A percentile compares a stretch with the other conserved stretches of the same genome.
Evolutionary conservation across 2,797 vertebrate genomes (phyloP).

Genomic region (Pantherophis alleghaniensis): DNA sequence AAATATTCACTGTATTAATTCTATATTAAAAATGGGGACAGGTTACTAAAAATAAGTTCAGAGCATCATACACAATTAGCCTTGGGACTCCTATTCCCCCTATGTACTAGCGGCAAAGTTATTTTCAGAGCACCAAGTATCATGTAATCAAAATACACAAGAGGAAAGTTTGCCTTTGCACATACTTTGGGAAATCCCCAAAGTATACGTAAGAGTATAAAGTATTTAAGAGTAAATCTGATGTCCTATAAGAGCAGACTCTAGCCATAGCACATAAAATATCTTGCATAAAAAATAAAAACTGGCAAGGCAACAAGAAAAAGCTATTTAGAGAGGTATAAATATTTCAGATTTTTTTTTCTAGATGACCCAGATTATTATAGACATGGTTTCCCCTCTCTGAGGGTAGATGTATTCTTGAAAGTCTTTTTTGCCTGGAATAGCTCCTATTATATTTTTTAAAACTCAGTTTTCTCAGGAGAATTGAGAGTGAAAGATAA

Average conservation of each 20-base stretch:
- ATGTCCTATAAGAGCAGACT: not conserved
- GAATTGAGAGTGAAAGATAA: constrained; percentile 38
- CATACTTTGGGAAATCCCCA: not conserved
- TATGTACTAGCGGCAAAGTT: not conserved
- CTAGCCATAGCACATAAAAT: not conserved
- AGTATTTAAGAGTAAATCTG: not conserved
- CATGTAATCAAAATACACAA: not conserved
- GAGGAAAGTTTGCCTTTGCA: not conserved
- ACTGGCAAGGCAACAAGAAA: constrained; percentile 16
- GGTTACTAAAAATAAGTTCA: not conserved
- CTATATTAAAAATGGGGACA: not conserved
- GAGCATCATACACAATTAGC: not conserved
- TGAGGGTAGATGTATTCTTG: constrained; percentile 12
- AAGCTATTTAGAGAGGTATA: constrained; percentile 23
- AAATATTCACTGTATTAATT: constrained; percentile 33
- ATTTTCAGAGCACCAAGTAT: not conserved
- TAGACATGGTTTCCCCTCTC: not conserved
- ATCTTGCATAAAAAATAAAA: constrained; percentile 33
- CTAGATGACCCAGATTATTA: not conserved
- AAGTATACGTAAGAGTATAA: not conserved
- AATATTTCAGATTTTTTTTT: constrained; percentile 57
- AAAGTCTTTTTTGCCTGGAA: constrained; percentile 37
- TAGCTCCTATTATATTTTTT: constrained; percentile 32
- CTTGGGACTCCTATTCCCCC: not conserved
- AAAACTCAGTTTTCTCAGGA: constrained; percentile 35